Conservation (phyloP, 2,113 vertebrate species). For the Murina feae region DNA sequence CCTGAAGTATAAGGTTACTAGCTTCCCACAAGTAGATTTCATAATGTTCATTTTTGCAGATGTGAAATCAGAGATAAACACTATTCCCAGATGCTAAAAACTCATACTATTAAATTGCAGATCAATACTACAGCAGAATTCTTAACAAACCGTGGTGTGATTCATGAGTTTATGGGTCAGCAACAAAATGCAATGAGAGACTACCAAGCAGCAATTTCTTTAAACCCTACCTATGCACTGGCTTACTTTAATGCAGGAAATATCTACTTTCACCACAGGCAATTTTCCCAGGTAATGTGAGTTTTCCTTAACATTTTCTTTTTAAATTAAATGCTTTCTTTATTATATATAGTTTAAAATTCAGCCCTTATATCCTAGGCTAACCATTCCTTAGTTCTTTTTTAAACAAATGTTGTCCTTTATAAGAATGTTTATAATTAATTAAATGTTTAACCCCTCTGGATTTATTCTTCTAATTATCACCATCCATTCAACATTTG, state of each 20-base stretch:
- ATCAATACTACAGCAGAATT: conserved; percentile 77
- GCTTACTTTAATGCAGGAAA: conserved; percentile 86
- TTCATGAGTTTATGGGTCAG: conserved; percentile 84
- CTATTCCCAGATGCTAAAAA: conserved; percentile 32
- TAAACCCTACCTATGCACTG: conserved; percentile 79
- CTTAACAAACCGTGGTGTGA: conserved; percentile 84
- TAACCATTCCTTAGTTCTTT: neutral
- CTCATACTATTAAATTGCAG: conserved; percentile 69
- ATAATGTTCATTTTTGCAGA: conserved; percentile 37
- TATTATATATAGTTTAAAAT: conserved; percentile 14
- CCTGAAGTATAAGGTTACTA: conserved; percentile 38
- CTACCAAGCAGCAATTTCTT: conserved; percentile 82
- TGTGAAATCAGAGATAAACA: conserved; percentile 25
- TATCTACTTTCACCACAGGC: conserved; percentile 82
- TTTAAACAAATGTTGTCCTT: neutral
- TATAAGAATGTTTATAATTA: neutral
- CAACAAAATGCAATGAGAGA: conserved; percentile 82
- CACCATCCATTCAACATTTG: neutral
- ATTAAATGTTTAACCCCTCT: neutral
- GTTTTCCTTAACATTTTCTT: conserved; percentile 23
- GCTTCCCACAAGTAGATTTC: conserved; percentile 58
- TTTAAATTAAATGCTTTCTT: conserved; percentile 2
- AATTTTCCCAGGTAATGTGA: conserved; percentile 83
- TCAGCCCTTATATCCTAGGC: neutral
- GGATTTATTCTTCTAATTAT: neutral